These are phyloP conservation scores for Tachystola acroxantha DNA, from an alignment of 2,888 invertebrate genomes.

Conservation along the genomic window DNA sequence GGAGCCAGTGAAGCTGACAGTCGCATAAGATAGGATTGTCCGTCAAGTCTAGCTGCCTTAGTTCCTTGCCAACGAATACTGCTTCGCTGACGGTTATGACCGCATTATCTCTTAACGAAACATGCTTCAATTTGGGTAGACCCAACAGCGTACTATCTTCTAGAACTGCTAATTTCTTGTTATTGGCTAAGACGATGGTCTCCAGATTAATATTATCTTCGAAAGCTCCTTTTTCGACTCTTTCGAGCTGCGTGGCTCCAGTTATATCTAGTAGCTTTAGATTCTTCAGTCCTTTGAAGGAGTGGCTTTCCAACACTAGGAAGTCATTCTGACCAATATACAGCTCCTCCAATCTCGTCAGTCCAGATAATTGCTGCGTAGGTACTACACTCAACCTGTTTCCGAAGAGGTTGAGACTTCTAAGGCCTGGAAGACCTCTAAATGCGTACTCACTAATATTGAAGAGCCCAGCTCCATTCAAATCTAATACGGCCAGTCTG, in stretches of 20 bases:
- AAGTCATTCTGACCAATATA: constrained; percentile 91
- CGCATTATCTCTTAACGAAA: constrained; percentile 88
- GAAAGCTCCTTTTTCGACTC: constrained; percentile 87
- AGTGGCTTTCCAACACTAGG: constrained; percentile 81
- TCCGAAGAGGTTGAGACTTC: constrained; percentile 88
- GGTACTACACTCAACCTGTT: constrained; percentile 87
- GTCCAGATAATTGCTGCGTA: constrained; percentile 83
- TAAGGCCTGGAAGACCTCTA: constrained; percentile 85
- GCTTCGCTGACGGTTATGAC: constrained; percentile 87
- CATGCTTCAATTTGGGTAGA: constrained; percentile 86
- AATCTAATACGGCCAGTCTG: constrained; percentile 85
- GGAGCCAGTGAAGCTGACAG: constrained; percentile 88
- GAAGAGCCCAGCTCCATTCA: constrained; percentile 88
- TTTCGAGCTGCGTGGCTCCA: constrained; percentile 85
- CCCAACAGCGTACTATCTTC: constrained; percentile 88
- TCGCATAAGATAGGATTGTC: constrained; percentile 91
- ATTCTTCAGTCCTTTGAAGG: constrained; percentile 88
- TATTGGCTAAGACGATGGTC: constrained; percentile 85
- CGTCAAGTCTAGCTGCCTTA: constrained; percentile 86
- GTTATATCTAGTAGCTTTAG: constrained; percentile 87
- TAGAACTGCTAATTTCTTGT: constrained; percentile 84
- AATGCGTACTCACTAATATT: constrained; percentile 88
- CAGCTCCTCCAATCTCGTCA: constrained; percentile 87
- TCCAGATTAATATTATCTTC: constrained; percentile 90
- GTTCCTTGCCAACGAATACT: constrained; percentile 87